Base-by-base conservation (phyloP, 2,888 invertebrate genomes). In the Heliconius erato region DNA sequence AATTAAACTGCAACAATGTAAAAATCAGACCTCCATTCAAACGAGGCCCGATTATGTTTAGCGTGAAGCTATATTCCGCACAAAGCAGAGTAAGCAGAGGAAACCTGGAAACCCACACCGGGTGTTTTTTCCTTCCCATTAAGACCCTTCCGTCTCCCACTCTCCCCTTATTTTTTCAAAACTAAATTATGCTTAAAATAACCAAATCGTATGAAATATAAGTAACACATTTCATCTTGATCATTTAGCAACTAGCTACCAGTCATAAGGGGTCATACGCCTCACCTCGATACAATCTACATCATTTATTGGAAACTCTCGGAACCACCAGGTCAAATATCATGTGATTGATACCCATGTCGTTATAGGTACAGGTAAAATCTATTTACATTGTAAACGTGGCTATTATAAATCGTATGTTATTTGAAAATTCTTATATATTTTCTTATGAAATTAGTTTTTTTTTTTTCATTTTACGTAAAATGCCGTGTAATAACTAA, bases 261-360 rank as follows among this genome's bases (percentile, higher is more conserved):
- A 79, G 74, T 78, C 74, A 71, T 40, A 83, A 81, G 44, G 71
- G 83, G 83, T 74, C 74, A 78, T 59, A 69, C 63, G 54, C 9
- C 59, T 84, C 82, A 82, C 82, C 83, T 81, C 82, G 79, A 82
- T 82, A 80, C 79, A 77, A 78, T 77, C 72, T 82, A 80, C 82
- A 84, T 82, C 83, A 82, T 80, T 84, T 82, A 84, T 82, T 79
- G 79, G 79, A 84, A 84, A 81, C 59, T 81, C 81, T 77, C 71
- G 63, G 81, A 77, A 69, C 69, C 32, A 40, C 23, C 77, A 44
- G 77, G 71, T 69, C 76, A 77, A 77, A 81, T 71, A 76, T 59
- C 68, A 40, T 54, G 19, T 77, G 77, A 81, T 79, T 76, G 79
- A 82, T 82, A 76, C 69, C 59, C 74, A 67, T 59, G 74, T 79